Conservation (phyloP, 2,113 vertebrate genomes). For the Pseudorhombus dupliciocellatus region DNA sequence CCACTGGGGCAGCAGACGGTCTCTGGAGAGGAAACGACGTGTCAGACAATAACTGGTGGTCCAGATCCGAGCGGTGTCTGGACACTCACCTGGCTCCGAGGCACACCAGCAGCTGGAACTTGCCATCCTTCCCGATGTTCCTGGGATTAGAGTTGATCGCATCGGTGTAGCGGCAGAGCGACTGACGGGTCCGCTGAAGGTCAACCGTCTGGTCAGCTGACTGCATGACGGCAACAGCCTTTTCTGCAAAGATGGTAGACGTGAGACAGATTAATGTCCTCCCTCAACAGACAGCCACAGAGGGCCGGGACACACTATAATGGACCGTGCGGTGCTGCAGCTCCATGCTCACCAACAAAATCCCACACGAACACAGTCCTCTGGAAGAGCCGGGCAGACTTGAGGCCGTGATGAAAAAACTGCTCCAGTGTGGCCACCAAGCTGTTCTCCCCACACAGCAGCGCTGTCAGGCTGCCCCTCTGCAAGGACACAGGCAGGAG, state of each 20-base stretch:
- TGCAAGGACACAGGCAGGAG: conserved; percentile 48
- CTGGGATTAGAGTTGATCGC: conserved; percentile 88
- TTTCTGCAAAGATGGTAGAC: conserved; percentile 58
- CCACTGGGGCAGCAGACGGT: conserved; percentile 89
- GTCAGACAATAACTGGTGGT: background rate
- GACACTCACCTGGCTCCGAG: conserved; percentile 88
- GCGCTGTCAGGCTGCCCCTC: conserved; percentile 91
- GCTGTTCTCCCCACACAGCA: conserved; percentile 91
- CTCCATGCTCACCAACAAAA: conserved; percentile 88
- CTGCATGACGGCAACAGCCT: conserved; percentile 56
- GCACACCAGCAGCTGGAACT: conserved; percentile 94
- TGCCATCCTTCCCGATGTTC: conserved; percentile 94
- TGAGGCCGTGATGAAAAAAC: conserved; percentile 93
- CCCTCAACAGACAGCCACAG: background rate
- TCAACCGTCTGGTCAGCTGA: conserved; percentile 20
- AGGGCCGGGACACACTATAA: no score
- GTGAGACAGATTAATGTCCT: no score
- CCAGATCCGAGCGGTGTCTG: no score
- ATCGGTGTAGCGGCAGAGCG: conserved; percentile 89
- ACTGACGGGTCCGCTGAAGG: conserved; percentile 81
- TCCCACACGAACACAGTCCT: conserved; percentile 96
- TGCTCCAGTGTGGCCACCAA: conserved; percentile 90
- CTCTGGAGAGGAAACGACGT: conserved; percentile 74
- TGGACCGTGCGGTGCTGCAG: background rate
- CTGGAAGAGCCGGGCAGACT: conserved; percentile 91